A percentile compares a stretch with the other conserved stretches of the same genome.
Evolutionary conservation across 2,797 vertebrate species (phyloP).

Genomic region (Muscicapa striata): DNA sequence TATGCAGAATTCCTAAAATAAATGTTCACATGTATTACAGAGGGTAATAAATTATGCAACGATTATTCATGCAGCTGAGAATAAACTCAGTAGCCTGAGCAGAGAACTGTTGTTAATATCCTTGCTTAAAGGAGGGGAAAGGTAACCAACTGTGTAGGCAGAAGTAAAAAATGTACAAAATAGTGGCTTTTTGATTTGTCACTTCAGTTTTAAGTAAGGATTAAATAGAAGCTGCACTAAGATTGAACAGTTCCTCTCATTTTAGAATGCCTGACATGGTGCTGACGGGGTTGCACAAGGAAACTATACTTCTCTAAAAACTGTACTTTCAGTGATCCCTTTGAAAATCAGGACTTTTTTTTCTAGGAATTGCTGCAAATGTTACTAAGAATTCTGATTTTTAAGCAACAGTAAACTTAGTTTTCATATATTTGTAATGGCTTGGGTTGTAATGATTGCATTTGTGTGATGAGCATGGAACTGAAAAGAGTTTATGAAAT

Average conservation of each 20-base stretch:
- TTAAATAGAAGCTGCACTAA: background rate
- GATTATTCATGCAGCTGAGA: conserved; percentile 6
- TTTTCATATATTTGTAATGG: background rate
- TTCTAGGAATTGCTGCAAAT: background rate
- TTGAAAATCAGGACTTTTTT: background rate
- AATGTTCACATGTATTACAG: background rate
- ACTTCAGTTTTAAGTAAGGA: background rate
- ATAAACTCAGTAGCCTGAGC: background rate
- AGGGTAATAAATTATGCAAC: background rate
- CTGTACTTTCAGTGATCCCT: background rate
- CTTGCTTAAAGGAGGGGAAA: background rate
- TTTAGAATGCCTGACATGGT: background rate
- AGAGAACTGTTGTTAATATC: background rate
- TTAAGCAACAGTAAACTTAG: background rate
- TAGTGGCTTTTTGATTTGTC: background rate
- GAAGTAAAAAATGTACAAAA: background rate
- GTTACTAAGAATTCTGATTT: background rate
- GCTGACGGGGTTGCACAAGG: background rate
- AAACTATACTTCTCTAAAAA: background rate
- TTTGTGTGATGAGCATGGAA: background rate
- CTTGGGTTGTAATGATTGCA: background rate
- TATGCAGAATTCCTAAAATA: conserved; percentile 5
- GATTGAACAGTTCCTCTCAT: background rate
- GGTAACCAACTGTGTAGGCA: background rate
- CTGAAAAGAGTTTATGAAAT: background rate